A percentile compares a stretch with the other conserved stretches of the same genome.
Conservation (phyloP, 2,797 vertebrate genomes). For the Chelidonichthys spinosus region DNA sequence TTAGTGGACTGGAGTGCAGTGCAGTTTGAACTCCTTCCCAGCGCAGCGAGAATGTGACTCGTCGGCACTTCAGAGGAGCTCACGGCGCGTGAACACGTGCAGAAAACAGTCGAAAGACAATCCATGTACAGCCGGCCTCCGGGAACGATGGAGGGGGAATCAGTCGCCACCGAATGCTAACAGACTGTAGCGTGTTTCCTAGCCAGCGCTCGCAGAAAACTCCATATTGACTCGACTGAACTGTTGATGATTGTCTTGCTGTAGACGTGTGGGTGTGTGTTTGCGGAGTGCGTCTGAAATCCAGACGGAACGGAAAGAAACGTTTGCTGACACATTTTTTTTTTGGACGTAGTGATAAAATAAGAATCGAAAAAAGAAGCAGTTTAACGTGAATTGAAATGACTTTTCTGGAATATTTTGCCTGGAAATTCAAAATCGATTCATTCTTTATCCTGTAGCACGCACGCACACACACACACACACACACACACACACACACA, state of each 20-base stretch:
- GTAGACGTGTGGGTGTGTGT: slow-evolving; percentile 40
- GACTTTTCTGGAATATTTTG: neutral
- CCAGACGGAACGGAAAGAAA: slow-evolving; percentile 31
- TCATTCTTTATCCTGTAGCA: no score
- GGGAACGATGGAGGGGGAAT: slow-evolving; percentile 32
- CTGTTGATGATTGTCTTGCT: slow-evolving; percentile 41
- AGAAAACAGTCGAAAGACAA: slow-evolving; percentile 29
- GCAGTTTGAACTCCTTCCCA: slow-evolving; percentile 43
- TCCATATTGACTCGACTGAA: slow-evolving; percentile 38
- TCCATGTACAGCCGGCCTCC: slow-evolving; percentile 11
- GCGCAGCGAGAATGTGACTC: slow-evolving; percentile 19
- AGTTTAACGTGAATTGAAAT: slow-evolving; percentile 18
- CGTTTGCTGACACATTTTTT: slow-evolving; percentile 24
- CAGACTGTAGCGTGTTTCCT: slow-evolving; percentile 33
- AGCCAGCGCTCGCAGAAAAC: slow-evolving; percentile 15
- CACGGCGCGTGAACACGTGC: slow-evolving; percentile 44
- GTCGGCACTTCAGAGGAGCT: slow-evolving; percentile 39
- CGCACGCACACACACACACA: no score
- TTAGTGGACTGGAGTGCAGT: slow-evolving; percentile 63
- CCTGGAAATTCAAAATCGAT: slow-evolving; percentile 21
- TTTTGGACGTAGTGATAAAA: slow-evolving; percentile 35
- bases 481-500: no score
- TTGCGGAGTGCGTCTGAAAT: slow-evolving; percentile 36
- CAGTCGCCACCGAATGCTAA: slow-evolving; percentile 42
- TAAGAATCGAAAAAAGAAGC: slow-evolving; percentile 22